Conservation (phyloP, 2,113 vertebrate genomes). For the Notothenia rossii region DNA sequence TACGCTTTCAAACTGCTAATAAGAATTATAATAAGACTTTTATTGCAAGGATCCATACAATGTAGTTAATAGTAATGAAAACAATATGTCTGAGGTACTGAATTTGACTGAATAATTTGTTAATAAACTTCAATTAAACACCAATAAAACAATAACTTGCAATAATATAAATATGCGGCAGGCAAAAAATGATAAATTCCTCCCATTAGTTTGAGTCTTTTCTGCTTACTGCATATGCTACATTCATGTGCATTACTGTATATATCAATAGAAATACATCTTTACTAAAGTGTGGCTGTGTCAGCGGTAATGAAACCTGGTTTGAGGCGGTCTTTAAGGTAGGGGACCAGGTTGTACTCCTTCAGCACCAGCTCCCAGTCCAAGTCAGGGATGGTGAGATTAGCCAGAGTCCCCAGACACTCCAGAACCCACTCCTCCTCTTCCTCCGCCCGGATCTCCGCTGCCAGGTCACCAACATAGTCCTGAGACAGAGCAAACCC, state of each 20-base stretch:
- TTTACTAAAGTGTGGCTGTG: neutral
- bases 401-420: slow-evolving; percentile 95
- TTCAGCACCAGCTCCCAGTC: slow-evolving; percentile 97
- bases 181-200: no score
- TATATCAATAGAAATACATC: neutral
- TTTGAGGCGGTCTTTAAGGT: slow-evolving; percentile 95
- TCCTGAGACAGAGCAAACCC: slow-evolving; percentile 81
- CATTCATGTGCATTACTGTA: neutral
- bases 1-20: no score
- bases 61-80: no score
- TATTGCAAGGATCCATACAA: no score
- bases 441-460: slow-evolving; percentile 89
- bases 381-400: slow-evolving; percentile 94
- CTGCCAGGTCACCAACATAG: slow-evolving; percentile 95
- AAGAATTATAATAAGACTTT: no score
- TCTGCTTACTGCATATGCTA: neutral
- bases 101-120: no score
- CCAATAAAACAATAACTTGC: no score
- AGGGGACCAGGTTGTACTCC: slow-evolving; percentile 95
- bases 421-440: slow-evolving; percentile 95
- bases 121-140: no score
- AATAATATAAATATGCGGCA: no score
- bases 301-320: slow-evolving; percentile 84
- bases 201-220: no score
- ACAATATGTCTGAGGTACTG: no score